These are phyloP conservation scores for Sebastes oblongus DNA, from an alignment of 2,797 vertebrate species.

Conservation along the genomic window DNA sequence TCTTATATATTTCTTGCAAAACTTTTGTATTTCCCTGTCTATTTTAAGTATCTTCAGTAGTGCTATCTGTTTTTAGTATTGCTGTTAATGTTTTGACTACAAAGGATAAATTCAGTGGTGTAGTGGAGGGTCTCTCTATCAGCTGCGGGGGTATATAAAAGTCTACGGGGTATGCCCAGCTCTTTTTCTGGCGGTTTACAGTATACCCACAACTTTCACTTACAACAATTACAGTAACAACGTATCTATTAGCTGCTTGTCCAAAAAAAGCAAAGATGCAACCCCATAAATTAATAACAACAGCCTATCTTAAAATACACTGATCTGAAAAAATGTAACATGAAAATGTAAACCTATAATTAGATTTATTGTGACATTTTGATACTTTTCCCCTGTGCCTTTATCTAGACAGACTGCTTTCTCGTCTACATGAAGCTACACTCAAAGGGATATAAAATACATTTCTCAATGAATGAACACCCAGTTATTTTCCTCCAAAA, in stretches of 20 bases:
- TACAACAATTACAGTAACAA: background rate
- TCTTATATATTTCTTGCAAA: background rate
- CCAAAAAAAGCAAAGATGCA: background rate
- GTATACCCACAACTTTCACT: background rate
- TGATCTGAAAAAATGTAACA: background rate
- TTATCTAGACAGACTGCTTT: background rate
- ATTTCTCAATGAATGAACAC: background rate
- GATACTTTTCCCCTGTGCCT: background rate
- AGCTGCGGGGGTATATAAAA: no score
- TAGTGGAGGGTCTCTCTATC: no score
- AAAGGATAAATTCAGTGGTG: background rate
- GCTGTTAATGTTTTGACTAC: background rate
- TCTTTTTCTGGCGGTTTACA: no score
- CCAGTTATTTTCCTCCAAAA: background rate
- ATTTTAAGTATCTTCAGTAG: background rate
- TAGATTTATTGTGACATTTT: background rate
- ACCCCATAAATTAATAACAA: background rate
- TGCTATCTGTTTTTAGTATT: background rate
- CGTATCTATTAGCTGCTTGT: background rate
- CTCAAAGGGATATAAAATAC: background rate
- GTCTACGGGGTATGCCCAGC: no score
- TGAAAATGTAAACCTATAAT: background rate
- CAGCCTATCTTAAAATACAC: background rate
- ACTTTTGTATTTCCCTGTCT: background rate
- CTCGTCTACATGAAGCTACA: background rate